Percentiles rank a stretch among this genome's conserved stretches.
These are phyloP conservation scores for Limnephilus lunatus DNA, from an alignment of 2,888 invertebrate genomes.

Conservation along the genomic window DNA sequence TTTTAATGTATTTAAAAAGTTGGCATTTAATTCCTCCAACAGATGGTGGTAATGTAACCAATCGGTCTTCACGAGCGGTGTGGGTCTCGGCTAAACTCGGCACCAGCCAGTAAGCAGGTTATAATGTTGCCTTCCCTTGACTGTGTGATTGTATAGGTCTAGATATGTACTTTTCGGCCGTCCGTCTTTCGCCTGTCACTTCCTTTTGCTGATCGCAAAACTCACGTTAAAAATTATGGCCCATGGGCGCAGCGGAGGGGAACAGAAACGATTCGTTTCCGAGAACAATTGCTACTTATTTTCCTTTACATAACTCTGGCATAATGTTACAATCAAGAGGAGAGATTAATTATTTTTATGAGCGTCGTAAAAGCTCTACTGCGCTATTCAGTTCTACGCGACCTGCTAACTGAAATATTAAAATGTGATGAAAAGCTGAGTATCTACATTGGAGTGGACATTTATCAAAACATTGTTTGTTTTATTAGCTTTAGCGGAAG, in stretches of 20 bases:
- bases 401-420: neutral
- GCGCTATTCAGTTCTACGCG: neutral
- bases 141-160: slow-evolving; percentile 54
- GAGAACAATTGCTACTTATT: slow-evolving; percentile 20
- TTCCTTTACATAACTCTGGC: neutral
- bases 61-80: slow-evolving; percentile 45
- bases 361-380: neutral
- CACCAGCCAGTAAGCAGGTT: slow-evolving; percentile 31
- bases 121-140: slow-evolving; percentile 28
- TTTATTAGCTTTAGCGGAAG: too few species aligned
- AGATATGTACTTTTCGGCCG: slow-evolving; percentile 64
- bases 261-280: slow-evolving; percentile 33
- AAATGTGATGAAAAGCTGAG: neutral
- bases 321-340: neutral
- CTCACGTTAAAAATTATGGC: slow-evolving; percentile 67
- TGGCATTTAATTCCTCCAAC: slow-evolving; percentile 22
- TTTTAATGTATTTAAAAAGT: neutral
- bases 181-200: slow-evolving; percentile 68
- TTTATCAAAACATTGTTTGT: neutral
- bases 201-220: slow-evolving; percentile 67
- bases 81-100: slow-evolving; percentile 54
- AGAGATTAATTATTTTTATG: neutral
- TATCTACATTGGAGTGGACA: neutral
- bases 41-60: slow-evolving; percentile 56
- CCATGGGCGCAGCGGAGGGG: slow-evolving; percentile 59